Conservation (phyloP, 2,113 vertebrate species). For the Cygnus buccinator region DNA sequence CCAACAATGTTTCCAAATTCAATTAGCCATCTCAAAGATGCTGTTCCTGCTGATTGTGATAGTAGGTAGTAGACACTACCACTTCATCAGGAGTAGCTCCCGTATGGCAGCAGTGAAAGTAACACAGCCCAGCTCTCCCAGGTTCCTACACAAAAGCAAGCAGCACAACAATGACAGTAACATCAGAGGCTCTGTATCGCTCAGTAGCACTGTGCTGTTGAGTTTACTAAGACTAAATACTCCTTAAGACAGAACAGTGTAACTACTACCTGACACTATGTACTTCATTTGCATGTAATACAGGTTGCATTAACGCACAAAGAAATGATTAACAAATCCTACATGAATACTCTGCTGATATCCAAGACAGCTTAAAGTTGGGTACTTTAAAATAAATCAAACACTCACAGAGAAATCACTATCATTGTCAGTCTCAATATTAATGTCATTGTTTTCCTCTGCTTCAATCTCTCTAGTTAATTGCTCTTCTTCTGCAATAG, state of each 20-base stretch:
- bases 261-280: background rate
- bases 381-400: background rate
- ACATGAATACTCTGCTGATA: background rate
- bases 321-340: background rate
- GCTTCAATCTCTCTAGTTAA: conserved; percentile 95
- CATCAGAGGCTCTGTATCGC: background rate
- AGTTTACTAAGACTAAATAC: background rate
- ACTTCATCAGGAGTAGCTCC: background rate
- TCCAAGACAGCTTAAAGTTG: background rate
- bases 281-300: background rate
- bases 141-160: background rate
- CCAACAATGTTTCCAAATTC: background rate
- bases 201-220: background rate
- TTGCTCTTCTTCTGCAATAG: conserved; percentile 98
- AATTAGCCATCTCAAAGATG: background rate
- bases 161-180: background rate
- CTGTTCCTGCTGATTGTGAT: background rate
- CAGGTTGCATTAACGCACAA: background rate
- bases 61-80: background rate
- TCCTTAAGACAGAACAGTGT: background rate
- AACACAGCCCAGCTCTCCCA: background rate
- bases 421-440: conserved; percentile 93
- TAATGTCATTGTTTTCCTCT: conserved; percentile 90
- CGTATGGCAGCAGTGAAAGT: fast-evolving
- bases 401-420: conserved; percentile 92